Evolutionary conservation across 2,113 vertebrate species (phyloP).

Genomic region (Ranitomeya variabilis): DNA sequence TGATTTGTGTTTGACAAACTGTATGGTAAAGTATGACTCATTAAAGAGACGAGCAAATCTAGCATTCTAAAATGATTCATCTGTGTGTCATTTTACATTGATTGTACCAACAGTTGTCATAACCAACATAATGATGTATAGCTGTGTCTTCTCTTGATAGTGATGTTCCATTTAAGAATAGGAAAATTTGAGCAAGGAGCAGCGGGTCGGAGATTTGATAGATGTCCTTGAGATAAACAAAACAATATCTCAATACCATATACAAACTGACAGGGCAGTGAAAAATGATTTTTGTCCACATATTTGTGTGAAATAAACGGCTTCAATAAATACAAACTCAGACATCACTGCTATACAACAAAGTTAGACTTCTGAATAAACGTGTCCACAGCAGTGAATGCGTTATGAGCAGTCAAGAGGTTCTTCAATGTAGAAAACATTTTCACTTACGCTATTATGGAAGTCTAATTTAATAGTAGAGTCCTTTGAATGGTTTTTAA

Average conservation of each 20-base stretch:
- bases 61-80: conserved; percentile 14
- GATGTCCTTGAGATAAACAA: conserved; percentile 50
- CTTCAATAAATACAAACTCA: conserved; percentile 21
- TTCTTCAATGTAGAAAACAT: too few species aligned
- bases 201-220: conserved; percentile 33
- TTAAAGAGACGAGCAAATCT: conserved; percentile 60
- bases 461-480: too few species aligned
- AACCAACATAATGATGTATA: conserved; percentile 50
- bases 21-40: conserved; percentile 58
- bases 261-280: conserved; percentile 39
- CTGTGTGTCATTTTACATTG: conserved; percentile 43
- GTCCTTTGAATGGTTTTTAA: too few species aligned
- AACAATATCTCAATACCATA: conserved; percentile 49
- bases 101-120: conserved; percentile 47
- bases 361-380: not conserved
- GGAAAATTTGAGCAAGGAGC: conserved; percentile 37
- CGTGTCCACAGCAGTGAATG: not conserved
- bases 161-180: conserved; percentile 51
- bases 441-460: too few species aligned
- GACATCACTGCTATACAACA: not conserved
- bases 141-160: conserved; percentile 48
- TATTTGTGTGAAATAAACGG: conserved; percentile 14
- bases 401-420: too few species aligned
- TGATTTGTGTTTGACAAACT: conserved; percentile 57
- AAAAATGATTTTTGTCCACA: conserved; percentile 6